phyloP scores from a whole-genome alignment of 1,140 invertebrate genomes.

The Drosophila erecta region DNA sequence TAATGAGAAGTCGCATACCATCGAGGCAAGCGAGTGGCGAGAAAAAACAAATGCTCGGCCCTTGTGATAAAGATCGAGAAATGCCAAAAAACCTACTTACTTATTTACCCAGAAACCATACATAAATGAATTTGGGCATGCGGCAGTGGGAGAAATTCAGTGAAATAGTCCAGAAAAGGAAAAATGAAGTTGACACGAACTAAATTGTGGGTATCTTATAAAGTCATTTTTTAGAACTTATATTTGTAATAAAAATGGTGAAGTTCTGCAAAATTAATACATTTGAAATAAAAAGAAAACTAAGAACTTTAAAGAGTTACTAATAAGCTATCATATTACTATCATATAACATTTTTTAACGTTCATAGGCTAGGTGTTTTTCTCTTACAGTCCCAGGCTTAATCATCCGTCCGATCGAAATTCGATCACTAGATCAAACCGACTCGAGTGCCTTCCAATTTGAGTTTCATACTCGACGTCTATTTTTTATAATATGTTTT shows the following conservation, averaged over 20 bases:
- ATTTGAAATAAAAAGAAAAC: too few species aligned
- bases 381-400: not conserved
- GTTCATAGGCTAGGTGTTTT: too few species aligned
- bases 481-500: constrained; percentile 43
- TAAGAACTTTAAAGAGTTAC: too few species aligned
- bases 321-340: too few species aligned
- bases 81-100: constrained; percentile 45
- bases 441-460: constrained; percentile 49
- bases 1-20: constrained; percentile 78
- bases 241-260: too few species aligned
- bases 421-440: constrained; percentile 39
- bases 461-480: constrained; percentile 14
- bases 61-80: constrained; percentile 72
- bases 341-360: too few species aligned
- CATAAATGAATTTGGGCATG: constrained; percentile 4
- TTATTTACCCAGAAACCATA: not conserved
- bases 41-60: constrained; percentile 57
- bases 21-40: constrained; percentile 19
- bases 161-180: constrained; percentile 7
- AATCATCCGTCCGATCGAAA: constrained; percentile 39
- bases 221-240: too few species aligned
- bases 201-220: not conserved
- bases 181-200: not conserved
- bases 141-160: constrained; percentile 1
- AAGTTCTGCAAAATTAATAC: too few species aligned